Conservation (phyloP, 2,888 invertebrate genomes). For the Melinopterus prodromus region DNA sequence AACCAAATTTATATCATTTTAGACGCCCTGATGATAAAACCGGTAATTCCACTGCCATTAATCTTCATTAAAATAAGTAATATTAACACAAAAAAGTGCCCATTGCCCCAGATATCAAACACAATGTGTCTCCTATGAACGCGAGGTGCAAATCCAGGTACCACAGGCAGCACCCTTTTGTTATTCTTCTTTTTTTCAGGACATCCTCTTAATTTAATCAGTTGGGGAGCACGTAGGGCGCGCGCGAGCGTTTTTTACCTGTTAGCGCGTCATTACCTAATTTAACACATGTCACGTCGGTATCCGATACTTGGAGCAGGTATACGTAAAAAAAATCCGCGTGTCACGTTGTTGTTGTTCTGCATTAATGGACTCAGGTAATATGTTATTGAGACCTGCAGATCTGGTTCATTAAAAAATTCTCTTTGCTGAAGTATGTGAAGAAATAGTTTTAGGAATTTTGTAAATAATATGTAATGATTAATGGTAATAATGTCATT, state of each 20-base stretch:
- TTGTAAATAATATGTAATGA: too few species aligned
- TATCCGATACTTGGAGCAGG: not conserved
- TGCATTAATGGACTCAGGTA: not conserved
- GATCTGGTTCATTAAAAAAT: not conserved
- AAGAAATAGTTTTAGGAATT: too few species aligned
- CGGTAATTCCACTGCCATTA: not conserved
- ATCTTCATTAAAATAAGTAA: not conserved
- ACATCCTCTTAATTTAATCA: slow-evolving; percentile 4
- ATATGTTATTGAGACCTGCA: not conserved
- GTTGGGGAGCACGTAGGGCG: not conserved
- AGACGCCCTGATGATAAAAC: not conserved
- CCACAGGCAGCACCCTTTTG: not conserved
- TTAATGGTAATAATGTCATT: too few species aligned
- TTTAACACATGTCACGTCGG: slow-evolving; percentile 4
- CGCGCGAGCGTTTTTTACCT: not conserved
- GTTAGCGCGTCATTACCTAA: not conserved
- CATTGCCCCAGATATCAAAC: not conserved
- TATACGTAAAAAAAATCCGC: not conserved
- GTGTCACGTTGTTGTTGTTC: not conserved
- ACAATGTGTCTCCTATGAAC: not conserved
- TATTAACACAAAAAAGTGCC: not conserved
- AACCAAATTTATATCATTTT: too few species aligned
- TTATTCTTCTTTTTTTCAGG: not conserved
- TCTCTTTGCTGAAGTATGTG: not conserved
- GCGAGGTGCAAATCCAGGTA: not conserved